Percentiles rank a stretch among this genome's conserved stretches.
These are phyloP conservation scores for Myopa testacea DNA, from an alignment of 2,888 invertebrate species.

Conservation along the genomic window DNA sequence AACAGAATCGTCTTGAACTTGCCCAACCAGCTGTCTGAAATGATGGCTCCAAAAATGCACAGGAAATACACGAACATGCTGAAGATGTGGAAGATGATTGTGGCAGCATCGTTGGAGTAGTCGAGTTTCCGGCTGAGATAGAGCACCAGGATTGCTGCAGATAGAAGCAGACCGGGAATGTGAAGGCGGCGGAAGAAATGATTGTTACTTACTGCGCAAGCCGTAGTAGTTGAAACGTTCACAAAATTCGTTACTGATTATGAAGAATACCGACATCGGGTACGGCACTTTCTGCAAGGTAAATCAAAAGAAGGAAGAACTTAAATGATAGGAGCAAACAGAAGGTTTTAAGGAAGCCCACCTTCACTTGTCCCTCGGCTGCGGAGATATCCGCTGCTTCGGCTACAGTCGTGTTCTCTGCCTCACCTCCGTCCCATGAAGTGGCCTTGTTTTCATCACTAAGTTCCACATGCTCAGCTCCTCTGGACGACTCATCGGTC, in stretches of 20 bases:
- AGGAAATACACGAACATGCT: conserved; percentile 81
- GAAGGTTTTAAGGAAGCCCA: conserved; percentile 39
- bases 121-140: conserved; percentile 77
- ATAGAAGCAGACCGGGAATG: neutral
- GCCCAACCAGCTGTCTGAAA: conserved; percentile 84
- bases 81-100: conserved; percentile 81
- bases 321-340: too few relatives aligned
- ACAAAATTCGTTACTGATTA: conserved; percentile 94
- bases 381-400: conserved; percentile 51
- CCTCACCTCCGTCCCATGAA: neutral
- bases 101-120: conserved; percentile 75
- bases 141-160: conserved; percentile 80
- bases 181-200: neutral
- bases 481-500: conserved; percentile 14
- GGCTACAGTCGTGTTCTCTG: conserved; percentile 30
- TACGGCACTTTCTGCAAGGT: conserved; percentile 63
- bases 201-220: conserved; percentile 81
- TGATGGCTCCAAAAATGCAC: conserved; percentile 81
- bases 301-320: neutral
- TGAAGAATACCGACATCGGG: conserved; percentile 88
- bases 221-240: conserved; percentile 96
- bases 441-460: neutral
- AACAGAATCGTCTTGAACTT: conserved; percentile 82
- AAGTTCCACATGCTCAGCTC: neutral
- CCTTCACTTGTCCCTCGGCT: conserved; percentile 63